Evolutionary conservation across 2,888 invertebrate species (phyloP), one percentile per base, ranked within the genome.

Genomic region (Drosophila gaucha): DNA sequence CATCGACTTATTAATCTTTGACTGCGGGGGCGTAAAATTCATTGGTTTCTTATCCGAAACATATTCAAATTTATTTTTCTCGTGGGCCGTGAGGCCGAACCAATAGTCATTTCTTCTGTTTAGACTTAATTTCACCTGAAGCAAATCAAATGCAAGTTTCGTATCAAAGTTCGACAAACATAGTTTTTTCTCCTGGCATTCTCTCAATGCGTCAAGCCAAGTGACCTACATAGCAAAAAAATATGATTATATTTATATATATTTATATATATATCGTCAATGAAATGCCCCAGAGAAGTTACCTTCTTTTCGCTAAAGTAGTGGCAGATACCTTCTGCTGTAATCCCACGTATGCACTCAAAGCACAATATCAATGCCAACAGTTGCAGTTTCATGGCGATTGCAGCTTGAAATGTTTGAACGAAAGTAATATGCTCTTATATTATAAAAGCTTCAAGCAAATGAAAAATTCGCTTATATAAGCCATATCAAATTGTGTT

Each of bases 131-230:
- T n/a, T n/a, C n/a, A n/a, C n/a, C n/a, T n/a, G n/a, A n/a, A n/a
- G n/a, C n/a, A n/a, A n/a, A n/a, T n/a, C n/a, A 2, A 41, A 55
- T 1, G 33, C 10, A 3, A 0, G 0, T 9, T 41, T 6, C 2
- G 62, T 9, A 4, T 31, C 14, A 2, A 78, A 1, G 39, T 59
- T 33, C 0, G 68, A 68, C 41, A 78, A 50, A 9, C 79, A 78
- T 12, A 72, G 56, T 14, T 43, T n/a, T 1, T 20, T 8, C 1
- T 6, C 16, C 9, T 66, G 55, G 36, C 79, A 78, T 0, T 10
- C 2, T 9, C 14, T 2, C 6, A 67, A 10, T 6, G 79, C 73
- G 8, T 65, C 38, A n/a, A 67, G 52, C 69, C 69, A 79, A 12
- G 58, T 44, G 12, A 26, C 0, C 59, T 63, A 3, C 4, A 33